Conservation (phyloP, 1,140 invertebrate species). For the Dinothrombium tinctorium region DNA sequence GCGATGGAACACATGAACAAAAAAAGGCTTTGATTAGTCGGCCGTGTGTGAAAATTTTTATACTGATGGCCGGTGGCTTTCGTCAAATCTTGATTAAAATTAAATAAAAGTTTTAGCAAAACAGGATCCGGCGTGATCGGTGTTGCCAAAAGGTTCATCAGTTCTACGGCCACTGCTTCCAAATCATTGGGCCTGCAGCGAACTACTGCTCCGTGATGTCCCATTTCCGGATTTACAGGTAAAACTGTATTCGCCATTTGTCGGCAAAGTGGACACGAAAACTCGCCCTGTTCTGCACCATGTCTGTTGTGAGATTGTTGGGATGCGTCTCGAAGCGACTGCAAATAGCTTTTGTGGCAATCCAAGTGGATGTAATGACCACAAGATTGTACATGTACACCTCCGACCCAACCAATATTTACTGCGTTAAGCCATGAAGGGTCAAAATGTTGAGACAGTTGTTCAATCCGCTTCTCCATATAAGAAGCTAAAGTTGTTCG, state of each 20-base stretch:
- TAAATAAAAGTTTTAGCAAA: slow-evolving; percentile 22
- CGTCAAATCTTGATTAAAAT: slow-evolving; percentile 82
- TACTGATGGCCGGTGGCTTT: slow-evolving; percentile 40
- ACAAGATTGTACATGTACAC: slow-evolving; percentile 82
- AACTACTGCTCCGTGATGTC: slow-evolving; percentile 8
- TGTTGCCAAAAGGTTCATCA: slow-evolving; percentile 27
- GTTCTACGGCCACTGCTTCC: slow-evolving; percentile 7
- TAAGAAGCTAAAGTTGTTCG: slow-evolving; percentile 23
- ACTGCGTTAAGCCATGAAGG: slow-evolving; percentile 58
- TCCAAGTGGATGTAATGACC: slow-evolving; percentile 83
- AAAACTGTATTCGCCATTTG: slow-evolving; percentile 69
- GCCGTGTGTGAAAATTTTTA: slow-evolving; percentile 18
- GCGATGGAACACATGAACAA: slow-evolving; percentile 73
- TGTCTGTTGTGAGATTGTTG: background rate
- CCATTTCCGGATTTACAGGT: slow-evolving; percentile 48
- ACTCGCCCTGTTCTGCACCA: slow-evolving; percentile 34
- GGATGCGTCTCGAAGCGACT: slow-evolving; percentile 32
- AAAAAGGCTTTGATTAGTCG: slow-evolving; percentile 37
- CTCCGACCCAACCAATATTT: slow-evolving; percentile 72
- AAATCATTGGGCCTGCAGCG: slow-evolving; percentile 6
- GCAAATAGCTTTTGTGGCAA: slow-evolving; percentile 66
- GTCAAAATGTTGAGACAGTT: slow-evolving; percentile 41
- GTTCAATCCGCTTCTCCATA: slow-evolving; percentile 39
- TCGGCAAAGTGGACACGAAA: slow-evolving; percentile 76
- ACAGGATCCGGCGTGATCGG: slow-evolving; percentile 20